Evolutionary conservation across 2,113 vertebrate species (phyloP), one percentile per base, ranked within the genome.

Genomic region (Heterotis niloticus): DNA sequence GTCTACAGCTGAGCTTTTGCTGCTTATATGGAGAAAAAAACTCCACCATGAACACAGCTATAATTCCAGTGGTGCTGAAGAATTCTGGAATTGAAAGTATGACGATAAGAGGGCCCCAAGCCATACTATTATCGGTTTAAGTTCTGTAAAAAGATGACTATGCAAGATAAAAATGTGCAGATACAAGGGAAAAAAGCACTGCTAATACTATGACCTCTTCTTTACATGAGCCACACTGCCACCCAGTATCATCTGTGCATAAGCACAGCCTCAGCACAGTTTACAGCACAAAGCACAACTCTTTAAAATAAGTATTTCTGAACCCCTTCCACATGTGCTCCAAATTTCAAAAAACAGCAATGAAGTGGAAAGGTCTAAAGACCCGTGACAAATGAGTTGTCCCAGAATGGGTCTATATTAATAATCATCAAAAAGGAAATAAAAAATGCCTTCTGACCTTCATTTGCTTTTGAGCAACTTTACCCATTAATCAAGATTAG

Each of bases 401-500:
- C 77, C 51, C 64, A 60, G 64, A 82, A 77, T 59, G 75, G 28
- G 77, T 29, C 74, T 29, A 29, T 77, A 71, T 70, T 81, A 79
- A 83, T 83, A 77, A 78, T 75, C 76, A 83, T 78, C 73, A 70
- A 75, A 77, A 72, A 78, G 44, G 28, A 70, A 20, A 26, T 77
- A 72, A 71, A 79, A 74, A 81, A 66, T 62, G 68, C 34, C 73
- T 54, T 17, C 34, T 78, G 83, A 83, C 83, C 81, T 84, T 83
- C 84, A 82, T 74, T 65, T 76, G 74, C 28, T 73, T 79, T 77
- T 62, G 67, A 68, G 62, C 64, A 72, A 26, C 78, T 51, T 67
- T 66, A 44, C 34, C 62, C 77, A 83, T 83, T 82, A 85, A 81
- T 87, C 84, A 87, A n/a, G 60, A n/a, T 73, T 78, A 77, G 81